phyloP scores from a whole-genome alignment of 2,113 vertebrate species.

The Heterotilapia buettikoferi region DNA sequence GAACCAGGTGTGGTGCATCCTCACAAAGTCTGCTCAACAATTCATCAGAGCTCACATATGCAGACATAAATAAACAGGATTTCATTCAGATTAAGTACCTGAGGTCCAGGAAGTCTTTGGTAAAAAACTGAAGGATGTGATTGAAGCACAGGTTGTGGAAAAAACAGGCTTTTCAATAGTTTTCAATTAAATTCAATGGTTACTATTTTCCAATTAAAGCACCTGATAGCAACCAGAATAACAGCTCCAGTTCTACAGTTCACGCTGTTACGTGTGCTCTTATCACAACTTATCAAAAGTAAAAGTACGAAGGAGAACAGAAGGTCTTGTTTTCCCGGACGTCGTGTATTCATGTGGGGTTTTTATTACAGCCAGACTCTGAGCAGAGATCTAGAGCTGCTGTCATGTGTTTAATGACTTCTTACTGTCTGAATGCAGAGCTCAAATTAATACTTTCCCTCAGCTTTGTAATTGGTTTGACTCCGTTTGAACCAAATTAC shows the following conservation, averaged over 20 bases:
- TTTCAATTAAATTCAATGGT: fast-evolving
- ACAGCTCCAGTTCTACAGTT: not conserved
- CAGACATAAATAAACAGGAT: not conserved
- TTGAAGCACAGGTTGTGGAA: not conserved
- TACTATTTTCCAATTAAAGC: not conserved
- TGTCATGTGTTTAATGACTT: constrained; percentile 21
- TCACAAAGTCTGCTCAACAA: not conserved
- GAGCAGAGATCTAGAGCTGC: not conserved
- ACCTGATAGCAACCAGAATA: not conserved
- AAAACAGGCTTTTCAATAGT: not conserved
- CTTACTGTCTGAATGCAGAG: not conserved
- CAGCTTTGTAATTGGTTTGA: constrained; percentile 41
- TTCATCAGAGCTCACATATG: not conserved
- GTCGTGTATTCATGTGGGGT: not conserved
- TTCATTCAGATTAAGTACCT: not conserved
- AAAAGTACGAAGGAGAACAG: not conserved
- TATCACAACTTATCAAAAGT: not conserved
- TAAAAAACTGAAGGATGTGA: not conserved
- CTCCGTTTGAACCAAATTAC: constrained; percentile 52
- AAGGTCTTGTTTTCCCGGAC: not conserved
- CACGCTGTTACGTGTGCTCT: not conserved
- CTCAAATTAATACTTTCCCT: constrained; percentile 26
- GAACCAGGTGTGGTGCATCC: not conserved
- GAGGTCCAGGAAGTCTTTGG: not conserved
- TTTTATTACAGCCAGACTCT: not conserved